Conservation (phyloP, 2,888 invertebrate genomes). For the Drosophila formosana region DNA sequence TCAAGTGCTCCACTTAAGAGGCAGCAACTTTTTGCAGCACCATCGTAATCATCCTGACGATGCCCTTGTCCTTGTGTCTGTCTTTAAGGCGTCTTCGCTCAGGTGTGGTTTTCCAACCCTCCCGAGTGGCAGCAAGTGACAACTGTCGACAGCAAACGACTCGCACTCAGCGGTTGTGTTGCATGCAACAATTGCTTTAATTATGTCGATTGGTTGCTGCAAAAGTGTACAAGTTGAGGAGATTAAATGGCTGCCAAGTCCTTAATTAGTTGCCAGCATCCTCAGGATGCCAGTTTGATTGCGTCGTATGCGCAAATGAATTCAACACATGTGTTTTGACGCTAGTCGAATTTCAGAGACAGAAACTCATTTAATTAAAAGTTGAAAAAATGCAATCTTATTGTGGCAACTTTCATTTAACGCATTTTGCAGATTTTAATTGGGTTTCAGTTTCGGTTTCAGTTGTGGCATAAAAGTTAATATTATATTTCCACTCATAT, state of each 20-base stretch:
- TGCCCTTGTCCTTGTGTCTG: slow-evolving; percentile 33
- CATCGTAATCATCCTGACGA: slow-evolving; percentile 24
- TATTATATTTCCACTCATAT: no score
- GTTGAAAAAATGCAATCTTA: not conserved
- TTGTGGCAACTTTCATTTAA: no score
- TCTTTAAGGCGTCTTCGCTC: slow-evolving; percentile 20
- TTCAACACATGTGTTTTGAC: not conserved
- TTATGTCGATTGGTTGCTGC: slow-evolving; percentile 44
- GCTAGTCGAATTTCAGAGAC: not conserved
- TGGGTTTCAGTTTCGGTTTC: no score
- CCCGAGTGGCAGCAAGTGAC: slow-evolving; percentile 44
- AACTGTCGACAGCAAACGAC: slow-evolving; percentile 34
- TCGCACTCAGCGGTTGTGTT: not conserved
- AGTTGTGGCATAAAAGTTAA: no score
- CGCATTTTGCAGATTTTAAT: no score
- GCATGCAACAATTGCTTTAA: slow-evolving; percentile 55
- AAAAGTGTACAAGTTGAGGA: not conserved
- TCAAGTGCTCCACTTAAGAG: slow-evolving; percentile 25
- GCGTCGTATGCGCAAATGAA: slow-evolving; percentile 1
- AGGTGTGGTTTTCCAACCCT: slow-evolving; percentile 7
- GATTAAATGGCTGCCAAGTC: slow-evolving; percentile 22
- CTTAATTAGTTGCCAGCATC: slow-evolving; percentile 39
- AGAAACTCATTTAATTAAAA: not conserved
- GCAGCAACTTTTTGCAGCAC: slow-evolving; percentile 24
- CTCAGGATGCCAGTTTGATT: not conserved